Evolutionary conservation across 2,113 vertebrate genomes (phyloP).

Genomic region (Melanerpes aurifrons): DNA sequence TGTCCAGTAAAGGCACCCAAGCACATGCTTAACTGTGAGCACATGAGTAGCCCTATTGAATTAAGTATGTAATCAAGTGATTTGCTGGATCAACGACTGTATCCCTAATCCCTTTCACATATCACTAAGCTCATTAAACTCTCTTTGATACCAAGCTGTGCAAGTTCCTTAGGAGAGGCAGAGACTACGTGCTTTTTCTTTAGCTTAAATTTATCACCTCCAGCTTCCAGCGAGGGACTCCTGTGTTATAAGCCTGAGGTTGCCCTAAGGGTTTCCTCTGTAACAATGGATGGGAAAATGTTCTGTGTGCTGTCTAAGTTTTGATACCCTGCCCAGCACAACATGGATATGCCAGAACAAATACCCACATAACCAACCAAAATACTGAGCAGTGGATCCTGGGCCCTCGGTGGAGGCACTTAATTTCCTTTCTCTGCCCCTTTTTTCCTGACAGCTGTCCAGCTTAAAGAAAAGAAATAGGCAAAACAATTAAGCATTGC

Average conservation of each 20-base stretch:
- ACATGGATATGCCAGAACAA: constrained; percentile 55
- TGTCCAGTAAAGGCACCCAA: background rate
- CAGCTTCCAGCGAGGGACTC: background rate
- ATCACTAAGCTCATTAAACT: constrained; percentile 66
- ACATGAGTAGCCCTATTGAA: constrained; percentile 55
- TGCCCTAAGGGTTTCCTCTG: background rate
- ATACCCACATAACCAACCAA: constrained; percentile 47
- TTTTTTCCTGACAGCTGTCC: background rate
- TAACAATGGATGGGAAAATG: constrained; percentile 64
- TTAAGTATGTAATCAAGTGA: constrained; percentile 60
- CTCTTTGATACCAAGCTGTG: constrained; percentile 63
- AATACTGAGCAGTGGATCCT: constrained; percentile 8
- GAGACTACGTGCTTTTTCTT: background rate
- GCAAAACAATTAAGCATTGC: background rate
- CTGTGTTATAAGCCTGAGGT: background rate
- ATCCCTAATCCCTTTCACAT: constrained; percentile 68
- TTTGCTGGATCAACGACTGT: constrained; percentile 55
- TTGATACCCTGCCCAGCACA: constrained; percentile 62
- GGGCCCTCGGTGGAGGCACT: background rate
- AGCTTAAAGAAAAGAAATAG: background rate
- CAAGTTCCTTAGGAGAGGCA: constrained; percentile 43
- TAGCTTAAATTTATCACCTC: constrained; percentile 29
- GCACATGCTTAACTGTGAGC: background rate
- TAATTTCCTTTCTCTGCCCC: constrained; percentile 51
- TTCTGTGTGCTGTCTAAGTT: constrained; percentile 6